phyloP scores from a whole-genome alignment of 2,113 vertebrate genomes.

The Catharus bicknelli region DNA sequence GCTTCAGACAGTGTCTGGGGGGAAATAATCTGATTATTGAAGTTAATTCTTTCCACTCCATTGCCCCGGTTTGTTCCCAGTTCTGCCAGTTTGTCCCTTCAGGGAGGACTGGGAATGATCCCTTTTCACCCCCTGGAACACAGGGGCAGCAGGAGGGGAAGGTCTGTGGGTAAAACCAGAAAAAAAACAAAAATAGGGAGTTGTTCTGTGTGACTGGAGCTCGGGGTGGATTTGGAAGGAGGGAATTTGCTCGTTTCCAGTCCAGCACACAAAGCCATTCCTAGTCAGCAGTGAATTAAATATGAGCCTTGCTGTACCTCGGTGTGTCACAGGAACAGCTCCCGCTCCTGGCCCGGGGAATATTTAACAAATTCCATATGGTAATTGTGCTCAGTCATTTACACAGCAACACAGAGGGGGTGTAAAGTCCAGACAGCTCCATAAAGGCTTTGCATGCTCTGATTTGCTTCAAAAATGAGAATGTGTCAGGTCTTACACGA shows the following conservation, averaged over 20 bases:
- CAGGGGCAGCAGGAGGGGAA: background rate
- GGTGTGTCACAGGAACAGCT: background rate
- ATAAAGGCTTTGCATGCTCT: background rate
- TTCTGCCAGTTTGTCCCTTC: background rate
- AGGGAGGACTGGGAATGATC: background rate
- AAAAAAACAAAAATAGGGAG: background rate
- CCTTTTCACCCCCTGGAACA: background rate
- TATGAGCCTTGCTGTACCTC: background rate
- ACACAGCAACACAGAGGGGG: background rate
- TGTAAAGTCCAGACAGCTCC: background rate
- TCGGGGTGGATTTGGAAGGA: background rate
- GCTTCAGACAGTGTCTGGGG: background rate
- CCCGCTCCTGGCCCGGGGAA: background rate
- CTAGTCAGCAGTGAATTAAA: slow-evolving; percentile 24
- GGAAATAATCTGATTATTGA: slow-evolving; percentile 9
- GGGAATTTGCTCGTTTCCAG: background rate
- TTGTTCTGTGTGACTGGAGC: background rate
- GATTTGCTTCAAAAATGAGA: background rate
- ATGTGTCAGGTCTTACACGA: background rate
- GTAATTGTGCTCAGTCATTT: background rate
- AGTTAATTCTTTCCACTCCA: background rate
- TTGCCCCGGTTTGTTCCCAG: background rate
- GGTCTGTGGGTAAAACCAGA: background rate
- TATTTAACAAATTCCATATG: background rate
- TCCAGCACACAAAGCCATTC: background rate